Evolutionary conservation across 2,797 vertebrate genomes (phyloP).

Genomic region (Botia kubotai): DNA sequence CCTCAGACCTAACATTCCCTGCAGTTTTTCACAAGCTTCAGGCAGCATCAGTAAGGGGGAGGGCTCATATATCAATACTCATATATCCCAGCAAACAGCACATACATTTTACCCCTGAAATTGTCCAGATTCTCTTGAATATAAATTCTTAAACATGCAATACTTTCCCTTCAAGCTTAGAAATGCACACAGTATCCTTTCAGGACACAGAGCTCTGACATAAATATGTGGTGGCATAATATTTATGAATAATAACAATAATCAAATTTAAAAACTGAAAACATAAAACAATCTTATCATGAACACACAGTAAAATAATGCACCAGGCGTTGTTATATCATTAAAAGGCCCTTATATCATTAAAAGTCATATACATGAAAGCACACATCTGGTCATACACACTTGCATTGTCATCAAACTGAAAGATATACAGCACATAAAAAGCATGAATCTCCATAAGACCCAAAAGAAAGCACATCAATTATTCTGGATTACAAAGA

Average conservation of each 20-base stretch:
- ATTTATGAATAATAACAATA: constrained; percentile 37
- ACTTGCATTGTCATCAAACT: constrained; percentile 63
- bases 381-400: constrained; percentile 34
- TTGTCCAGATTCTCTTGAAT: constrained; percentile 48
- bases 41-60: constrained; percentile 54
- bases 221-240: constrained; percentile 46
- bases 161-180: constrained; percentile 57
- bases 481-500: constrained; percentile 69
- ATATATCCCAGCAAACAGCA: constrained; percentile 51
- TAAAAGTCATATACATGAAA: constrained; percentile 3
- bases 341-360: background rate
- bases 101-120: constrained; percentile 51
- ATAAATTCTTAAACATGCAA: constrained; percentile 62
- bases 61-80: constrained; percentile 62
- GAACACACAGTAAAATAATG: constrained; percentile 38
- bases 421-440: constrained; percentile 35
- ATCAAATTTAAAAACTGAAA: constrained; percentile 21
- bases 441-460: background rate
- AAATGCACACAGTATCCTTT: constrained; percentile 47
- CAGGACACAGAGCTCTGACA: constrained; percentile 41
- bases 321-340: constrained; percentile 30
- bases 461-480: constrained; percentile 60
- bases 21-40: constrained; percentile 57
- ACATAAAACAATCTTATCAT: constrained; percentile 25
- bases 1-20: constrained; percentile 49